Evolutionary conservation across 2,888 invertebrate species (phyloP).

Genomic region (Chironomus tentans): DNA sequence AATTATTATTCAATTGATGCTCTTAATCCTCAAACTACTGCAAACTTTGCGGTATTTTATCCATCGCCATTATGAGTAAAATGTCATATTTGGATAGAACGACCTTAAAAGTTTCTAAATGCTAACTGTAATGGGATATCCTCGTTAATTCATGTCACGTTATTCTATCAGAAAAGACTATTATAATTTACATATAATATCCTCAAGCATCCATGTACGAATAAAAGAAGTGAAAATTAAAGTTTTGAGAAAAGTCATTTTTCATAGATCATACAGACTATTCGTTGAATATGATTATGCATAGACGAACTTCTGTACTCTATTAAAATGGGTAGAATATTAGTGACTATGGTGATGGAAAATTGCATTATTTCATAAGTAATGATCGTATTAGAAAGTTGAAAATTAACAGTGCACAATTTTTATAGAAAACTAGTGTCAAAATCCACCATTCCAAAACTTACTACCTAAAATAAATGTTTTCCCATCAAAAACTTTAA

Average conservation of each 20-base stretch:
- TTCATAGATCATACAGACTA: background rate
- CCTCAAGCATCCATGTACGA: background rate
- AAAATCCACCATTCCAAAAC: too few relatives aligned
- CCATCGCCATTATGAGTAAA: background rate
- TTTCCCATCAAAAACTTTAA: too few relatives aligned
- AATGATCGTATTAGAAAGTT: too few relatives aligned
- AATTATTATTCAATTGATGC: background rate
- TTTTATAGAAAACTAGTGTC: too few relatives aligned
- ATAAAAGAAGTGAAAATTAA: background rate
- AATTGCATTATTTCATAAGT: too few relatives aligned
- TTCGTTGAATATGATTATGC: background rate
- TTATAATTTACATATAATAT: slow-evolving; percentile 1
- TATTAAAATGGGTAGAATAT: too few relatives aligned
- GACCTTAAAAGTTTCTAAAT: too few relatives aligned
- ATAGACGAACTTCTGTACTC: background rate
- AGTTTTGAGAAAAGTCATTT: background rate
- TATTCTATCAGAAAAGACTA: background rate
- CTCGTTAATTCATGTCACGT: slow-evolving; percentile 2
- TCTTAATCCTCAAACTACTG: background rate
- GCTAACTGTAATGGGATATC: background rate
- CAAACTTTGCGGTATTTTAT: background rate
- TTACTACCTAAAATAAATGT: too few relatives aligned
- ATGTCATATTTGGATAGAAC: background rate
- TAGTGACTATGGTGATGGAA: too few relatives aligned
- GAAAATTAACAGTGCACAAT: too few relatives aligned